phyloP scores from a whole-genome alignment of 2,888 invertebrate genomes.

The Cinara cedri region DNA sequence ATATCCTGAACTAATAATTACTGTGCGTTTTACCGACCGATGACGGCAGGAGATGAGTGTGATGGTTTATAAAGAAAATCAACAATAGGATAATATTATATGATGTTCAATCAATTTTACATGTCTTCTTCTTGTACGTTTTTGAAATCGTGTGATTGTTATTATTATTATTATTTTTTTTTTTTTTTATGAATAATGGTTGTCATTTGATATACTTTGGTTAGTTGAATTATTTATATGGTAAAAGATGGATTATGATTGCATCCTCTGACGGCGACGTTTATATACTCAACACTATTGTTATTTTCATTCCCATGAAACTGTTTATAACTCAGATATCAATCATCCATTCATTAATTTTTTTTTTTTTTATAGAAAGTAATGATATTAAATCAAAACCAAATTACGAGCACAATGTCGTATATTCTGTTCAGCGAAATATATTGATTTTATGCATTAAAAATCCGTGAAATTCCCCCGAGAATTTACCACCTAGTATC shows the following conservation, averaged over 20 bases:
- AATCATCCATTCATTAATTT: slow-evolving; percentile 15
- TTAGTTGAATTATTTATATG: background rate
- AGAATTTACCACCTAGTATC: too few relatives aligned
- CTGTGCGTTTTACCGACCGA: too few relatives aligned
- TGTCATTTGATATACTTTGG: background rate
- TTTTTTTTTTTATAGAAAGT: background rate
- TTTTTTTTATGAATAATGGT: slow-evolving; percentile 4
- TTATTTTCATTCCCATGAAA: slow-evolving; percentile 25
- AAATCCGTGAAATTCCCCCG: too few relatives aligned
- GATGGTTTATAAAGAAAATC: background rate
- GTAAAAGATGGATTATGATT: slow-evolving; percentile 25
- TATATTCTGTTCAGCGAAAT: too few relatives aligned
- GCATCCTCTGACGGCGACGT: background rate
- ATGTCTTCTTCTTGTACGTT: background rate
- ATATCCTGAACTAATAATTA: background rate
- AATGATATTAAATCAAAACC: background rate
- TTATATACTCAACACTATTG: slow-evolving; percentile 15
- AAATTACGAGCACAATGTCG: background rate
- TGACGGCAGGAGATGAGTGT: background rate
- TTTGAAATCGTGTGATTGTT: slow-evolving; percentile 1
- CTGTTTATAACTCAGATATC: slow-evolving; percentile 22
- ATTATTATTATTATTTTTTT: too few relatives aligned
- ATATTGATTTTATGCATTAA: too few relatives aligned
- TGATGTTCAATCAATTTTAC: background rate
- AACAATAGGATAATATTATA: slow-evolving; percentile 6